These are phyloP conservation scores for Syncerus caffer DNA, from an alignment of 2,797 vertebrate genomes.

Conservation along the genomic window DNA sequence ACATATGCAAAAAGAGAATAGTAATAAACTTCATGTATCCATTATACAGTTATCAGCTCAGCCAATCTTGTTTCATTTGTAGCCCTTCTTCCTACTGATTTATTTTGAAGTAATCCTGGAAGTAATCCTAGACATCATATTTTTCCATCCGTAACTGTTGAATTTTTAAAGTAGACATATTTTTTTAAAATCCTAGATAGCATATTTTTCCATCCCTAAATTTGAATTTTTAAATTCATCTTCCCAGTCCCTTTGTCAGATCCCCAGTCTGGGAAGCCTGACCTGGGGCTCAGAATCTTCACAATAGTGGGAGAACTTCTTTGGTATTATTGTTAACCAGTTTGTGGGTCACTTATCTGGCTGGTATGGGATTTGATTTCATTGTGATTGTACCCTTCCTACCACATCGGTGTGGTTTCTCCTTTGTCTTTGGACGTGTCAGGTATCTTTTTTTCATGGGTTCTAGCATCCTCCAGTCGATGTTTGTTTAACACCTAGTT, in stretches of 20 bases:
- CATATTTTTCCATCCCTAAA: background rate
- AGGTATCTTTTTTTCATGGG: background rate
- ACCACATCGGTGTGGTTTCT: background rate
- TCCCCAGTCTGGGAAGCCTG: background rate
- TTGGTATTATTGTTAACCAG: background rate
- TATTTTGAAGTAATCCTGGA: conserved; percentile 38
- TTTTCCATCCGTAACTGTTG: background rate
- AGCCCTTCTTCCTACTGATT: background rate
- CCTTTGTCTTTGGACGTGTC: background rate
- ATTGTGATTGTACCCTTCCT: background rate
- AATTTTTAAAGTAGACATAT: conserved; percentile 14
- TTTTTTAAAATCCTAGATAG: background rate
- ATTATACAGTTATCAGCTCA: background rate
- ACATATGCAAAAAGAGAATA: background rate
- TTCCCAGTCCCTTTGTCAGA: background rate
- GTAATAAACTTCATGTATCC: background rate
- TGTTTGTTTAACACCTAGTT: background rate
- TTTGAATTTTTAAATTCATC: conserved; percentile 16
- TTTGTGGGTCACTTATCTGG: background rate
- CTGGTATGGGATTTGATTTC: background rate
- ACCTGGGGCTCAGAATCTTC: background rate
- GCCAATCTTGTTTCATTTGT: conserved; percentile 6
- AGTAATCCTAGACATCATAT: background rate
- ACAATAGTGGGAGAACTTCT: background rate
- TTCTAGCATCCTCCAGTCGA: background rate